Conservation (phyloP, 1,140 invertebrate species). For the Lethrus apterus region DNA sequence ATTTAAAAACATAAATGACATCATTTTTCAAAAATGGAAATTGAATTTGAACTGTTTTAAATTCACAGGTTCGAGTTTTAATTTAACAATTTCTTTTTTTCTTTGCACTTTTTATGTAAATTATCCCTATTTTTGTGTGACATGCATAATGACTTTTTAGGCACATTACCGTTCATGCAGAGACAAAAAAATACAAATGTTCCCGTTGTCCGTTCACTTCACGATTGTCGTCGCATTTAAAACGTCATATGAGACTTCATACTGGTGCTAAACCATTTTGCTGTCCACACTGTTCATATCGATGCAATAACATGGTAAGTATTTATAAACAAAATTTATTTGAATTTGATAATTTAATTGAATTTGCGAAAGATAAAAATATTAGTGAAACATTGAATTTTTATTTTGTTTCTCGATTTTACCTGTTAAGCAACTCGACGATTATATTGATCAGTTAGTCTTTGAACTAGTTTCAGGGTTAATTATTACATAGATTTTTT, state of each 20-base stretch:
- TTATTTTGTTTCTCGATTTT: too few relatives aligned
- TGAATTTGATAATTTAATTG: too few relatives aligned
- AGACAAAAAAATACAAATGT: constrained; percentile 54
- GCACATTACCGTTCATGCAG: constrained; percentile 47
- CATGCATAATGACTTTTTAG: constrained; percentile 38
- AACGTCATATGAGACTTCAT: constrained; percentile 68
- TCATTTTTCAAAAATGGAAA: too few relatives aligned
- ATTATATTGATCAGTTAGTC: too few relatives aligned
- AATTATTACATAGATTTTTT: too few relatives aligned
- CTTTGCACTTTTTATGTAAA: not conserved
- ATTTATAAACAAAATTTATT: too few relatives aligned
- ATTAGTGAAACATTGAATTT: too few relatives aligned
- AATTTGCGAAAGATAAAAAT: too few relatives aligned
- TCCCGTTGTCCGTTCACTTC: constrained; percentile 57
- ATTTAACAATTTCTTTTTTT: not conserved
- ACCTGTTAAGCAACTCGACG: too few relatives aligned
- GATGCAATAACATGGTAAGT: constrained; percentile 65
- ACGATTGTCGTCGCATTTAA: constrained; percentile 61
- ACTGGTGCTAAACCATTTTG: constrained; percentile 75
- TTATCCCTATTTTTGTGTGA: not conserved
- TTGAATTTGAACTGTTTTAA: not conserved
- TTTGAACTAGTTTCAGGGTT: too few relatives aligned
- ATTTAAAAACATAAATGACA: too few relatives aligned
- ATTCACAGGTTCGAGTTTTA: not conserved
- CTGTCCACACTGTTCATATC: constrained; percentile 75